Evolutionary conservation across 2,113 vertebrate genomes (phyloP).

Genomic region (Noturus placidus): DNA sequence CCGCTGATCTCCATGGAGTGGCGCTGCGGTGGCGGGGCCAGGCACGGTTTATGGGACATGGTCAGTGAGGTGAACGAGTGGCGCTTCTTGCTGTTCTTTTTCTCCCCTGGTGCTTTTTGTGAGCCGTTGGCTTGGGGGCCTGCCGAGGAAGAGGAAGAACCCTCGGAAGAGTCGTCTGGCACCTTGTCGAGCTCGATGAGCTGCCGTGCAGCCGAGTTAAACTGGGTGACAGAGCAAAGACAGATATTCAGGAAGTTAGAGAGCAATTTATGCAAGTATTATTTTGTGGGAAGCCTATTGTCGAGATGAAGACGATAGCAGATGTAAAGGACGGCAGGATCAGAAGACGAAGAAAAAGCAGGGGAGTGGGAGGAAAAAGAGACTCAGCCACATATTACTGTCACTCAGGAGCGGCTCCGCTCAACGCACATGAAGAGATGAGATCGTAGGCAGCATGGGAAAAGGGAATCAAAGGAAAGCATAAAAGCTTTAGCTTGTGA

Average conservation of each 20-base stretch:
- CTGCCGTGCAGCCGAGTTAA: constrained; percentile 93
- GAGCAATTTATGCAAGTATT: background rate
- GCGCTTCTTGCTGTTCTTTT: constrained; percentile 98
- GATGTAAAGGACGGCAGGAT: background rate
- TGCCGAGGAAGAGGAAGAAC: constrained; percentile 68
- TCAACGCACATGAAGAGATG: background rate
- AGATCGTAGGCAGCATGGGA: constrained; percentile 41
- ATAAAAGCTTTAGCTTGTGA: constrained; percentile 61
- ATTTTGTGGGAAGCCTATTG: background rate
- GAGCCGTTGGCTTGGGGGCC: constrained; percentile 78
- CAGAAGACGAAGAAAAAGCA: background rate
- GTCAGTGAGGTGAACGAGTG: constrained; percentile 98
- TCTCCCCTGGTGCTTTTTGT: constrained; percentile 82
- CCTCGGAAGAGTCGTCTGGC: constrained; percentile 83
- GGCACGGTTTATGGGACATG: constrained; percentile 93
- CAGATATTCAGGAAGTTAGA: background rate
- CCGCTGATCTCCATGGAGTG: constrained; percentile 99
- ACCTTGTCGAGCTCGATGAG: constrained; percentile 94
- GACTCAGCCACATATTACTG: constrained; percentile 18
- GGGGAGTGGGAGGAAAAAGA: background rate
- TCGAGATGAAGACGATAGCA: background rate
- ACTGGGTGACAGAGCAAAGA: constrained; percentile 68
- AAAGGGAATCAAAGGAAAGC: constrained; percentile 59
- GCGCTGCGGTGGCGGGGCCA: constrained; percentile 88
- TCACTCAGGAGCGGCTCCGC: constrained; percentile 4